Conservation (phyloP, 1,140 invertebrate species). For the Heliothis virescens region DNA sequence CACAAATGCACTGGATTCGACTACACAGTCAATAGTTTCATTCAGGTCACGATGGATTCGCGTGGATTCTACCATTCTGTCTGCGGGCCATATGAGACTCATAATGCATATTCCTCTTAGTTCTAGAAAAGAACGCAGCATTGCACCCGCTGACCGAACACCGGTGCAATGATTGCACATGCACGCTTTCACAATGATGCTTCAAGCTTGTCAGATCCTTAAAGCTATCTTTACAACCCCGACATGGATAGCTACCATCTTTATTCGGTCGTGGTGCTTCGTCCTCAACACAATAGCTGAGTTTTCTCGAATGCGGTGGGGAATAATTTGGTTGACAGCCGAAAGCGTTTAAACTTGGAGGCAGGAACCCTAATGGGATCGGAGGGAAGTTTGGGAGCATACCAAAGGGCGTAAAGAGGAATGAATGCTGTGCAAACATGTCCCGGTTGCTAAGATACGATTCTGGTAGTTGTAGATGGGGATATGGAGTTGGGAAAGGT, state of each 20-base stretch:
- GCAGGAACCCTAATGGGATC: slow-evolving; percentile 80
- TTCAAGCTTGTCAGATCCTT: slow-evolving; percentile 88
- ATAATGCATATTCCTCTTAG: slow-evolving; percentile 89
- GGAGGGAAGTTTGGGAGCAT: slow-evolving; percentile 84
- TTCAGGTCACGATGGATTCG: slow-evolving; percentile 70
- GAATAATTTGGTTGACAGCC: slow-evolving; percentile 73
- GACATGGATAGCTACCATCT: slow-evolving; percentile 89
- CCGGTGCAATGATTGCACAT: slow-evolving; percentile 88
- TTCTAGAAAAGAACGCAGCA: slow-evolving; percentile 90
- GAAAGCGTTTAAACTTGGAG: slow-evolving; percentile 75
- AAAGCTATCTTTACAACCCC: slow-evolving; percentile 89
- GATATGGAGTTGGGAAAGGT: slow-evolving; percentile 72
- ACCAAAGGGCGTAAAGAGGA: slow-evolving; percentile 83
- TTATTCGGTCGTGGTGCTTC: slow-evolving; percentile 86
- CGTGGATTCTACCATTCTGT: slow-evolving; percentile 68
- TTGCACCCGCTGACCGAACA: slow-evolving; percentile 90
- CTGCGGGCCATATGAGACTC: slow-evolving; percentile 86
- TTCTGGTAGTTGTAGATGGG: slow-evolving; percentile 79
- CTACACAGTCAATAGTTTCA: slow-evolving; percentile 53
- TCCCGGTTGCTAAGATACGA: slow-evolving; percentile 80
- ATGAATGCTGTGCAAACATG: slow-evolving; percentile 79
- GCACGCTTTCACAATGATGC: slow-evolving; percentile 88
- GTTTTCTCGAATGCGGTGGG: slow-evolving; percentile 66
- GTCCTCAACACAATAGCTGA: slow-evolving; percentile 87
- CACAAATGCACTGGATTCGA: slow-evolving; percentile 79